These are phyloP conservation scores for Asobara japonica DNA, from an alignment of 1,140 invertebrate species.

Conservation along the genomic window DNA sequence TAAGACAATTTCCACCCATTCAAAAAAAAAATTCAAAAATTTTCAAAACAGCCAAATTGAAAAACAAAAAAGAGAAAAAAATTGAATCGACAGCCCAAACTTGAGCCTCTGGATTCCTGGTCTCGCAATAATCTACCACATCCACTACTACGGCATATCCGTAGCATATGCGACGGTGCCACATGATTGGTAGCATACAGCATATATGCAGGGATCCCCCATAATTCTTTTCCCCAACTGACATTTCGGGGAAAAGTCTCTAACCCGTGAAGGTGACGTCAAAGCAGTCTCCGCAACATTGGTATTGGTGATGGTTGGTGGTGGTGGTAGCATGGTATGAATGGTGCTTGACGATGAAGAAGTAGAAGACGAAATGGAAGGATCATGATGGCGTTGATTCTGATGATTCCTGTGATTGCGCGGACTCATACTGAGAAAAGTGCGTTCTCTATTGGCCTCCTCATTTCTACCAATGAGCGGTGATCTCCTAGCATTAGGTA, in stretches of 20 bases:
- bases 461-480: conserved; percentile 44
- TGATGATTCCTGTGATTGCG: conserved; percentile 43
- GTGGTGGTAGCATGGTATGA: conserved; percentile 54
- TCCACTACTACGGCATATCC: too few relatives aligned
- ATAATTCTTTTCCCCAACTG: too few relatives aligned
- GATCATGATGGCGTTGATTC: conserved; percentile 37
- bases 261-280: conserved; percentile 62
- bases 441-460: conserved; percentile 42
- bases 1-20: too few relatives aligned
- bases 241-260: conserved; percentile 44
- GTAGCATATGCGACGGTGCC: too few relatives aligned
- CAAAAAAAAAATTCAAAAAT: too few relatives aligned
- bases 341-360: conserved; percentile 64
- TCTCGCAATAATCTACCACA: too few relatives aligned
- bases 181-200: too few relatives aligned
- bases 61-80: too few relatives aligned
- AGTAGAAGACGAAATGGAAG: conserved; percentile 53
- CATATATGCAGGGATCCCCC: too few relatives aligned
- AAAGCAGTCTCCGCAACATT: conserved; percentile 45
- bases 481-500: conserved; percentile 50
- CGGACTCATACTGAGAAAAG: conserved; percentile 40
- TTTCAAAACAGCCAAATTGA: too few relatives aligned
- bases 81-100: too few relatives aligned
- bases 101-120: too few relatives aligned
- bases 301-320: conserved; percentile 47